phyloP scores from a whole-genome alignment of 1,140 invertebrate genomes.

The Philotrypesis tridentata region DNA sequence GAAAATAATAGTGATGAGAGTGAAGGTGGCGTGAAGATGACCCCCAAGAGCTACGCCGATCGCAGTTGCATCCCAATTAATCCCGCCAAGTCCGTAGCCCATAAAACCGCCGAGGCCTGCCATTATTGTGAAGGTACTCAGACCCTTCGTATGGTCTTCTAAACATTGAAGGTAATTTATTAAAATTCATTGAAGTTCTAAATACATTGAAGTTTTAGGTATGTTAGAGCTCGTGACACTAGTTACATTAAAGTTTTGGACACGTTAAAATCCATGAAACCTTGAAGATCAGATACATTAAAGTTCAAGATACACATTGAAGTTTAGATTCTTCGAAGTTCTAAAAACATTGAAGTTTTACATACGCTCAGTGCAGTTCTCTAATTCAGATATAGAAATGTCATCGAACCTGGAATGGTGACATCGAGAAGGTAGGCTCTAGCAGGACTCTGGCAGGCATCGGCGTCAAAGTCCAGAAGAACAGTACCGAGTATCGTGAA shows the following conservation, averaged over 20 bases:
- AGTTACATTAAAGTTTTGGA: too few species aligned
- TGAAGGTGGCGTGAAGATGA: conserved; percentile 93
- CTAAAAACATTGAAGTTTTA: too few species aligned
- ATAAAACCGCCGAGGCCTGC: conserved; percentile 95
- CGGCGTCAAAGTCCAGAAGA: conserved; percentile 95
- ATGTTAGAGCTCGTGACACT: too few species aligned
- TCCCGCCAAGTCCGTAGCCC: conserved; percentile 93
- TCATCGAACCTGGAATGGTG: conserved; percentile 83
- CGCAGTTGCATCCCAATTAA: conserved; percentile 92
- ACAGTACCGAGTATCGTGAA: conserved; percentile 96
- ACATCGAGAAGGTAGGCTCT: conserved; percentile 95
- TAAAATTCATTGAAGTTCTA: too few species aligned
- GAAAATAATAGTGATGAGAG: conserved; percentile 90
- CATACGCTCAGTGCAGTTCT: neutral
- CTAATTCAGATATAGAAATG: neutral
- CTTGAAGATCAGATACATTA: too few species aligned
- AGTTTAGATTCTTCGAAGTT: too few species aligned
- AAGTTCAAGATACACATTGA: too few species aligned
- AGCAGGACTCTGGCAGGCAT: conserved; percentile 95
- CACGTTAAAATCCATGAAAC: too few species aligned
- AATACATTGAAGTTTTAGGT: too few species aligned
- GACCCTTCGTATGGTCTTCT: conserved; percentile 93
- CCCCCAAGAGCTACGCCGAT: conserved; percentile 87
- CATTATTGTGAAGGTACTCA: conserved; percentile 97
- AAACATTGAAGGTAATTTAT: conserved; percentile 20